phyloP scores from a whole-genome alignment of 2,888 invertebrate genomes.

The Phyllotreta striolata region DNA sequence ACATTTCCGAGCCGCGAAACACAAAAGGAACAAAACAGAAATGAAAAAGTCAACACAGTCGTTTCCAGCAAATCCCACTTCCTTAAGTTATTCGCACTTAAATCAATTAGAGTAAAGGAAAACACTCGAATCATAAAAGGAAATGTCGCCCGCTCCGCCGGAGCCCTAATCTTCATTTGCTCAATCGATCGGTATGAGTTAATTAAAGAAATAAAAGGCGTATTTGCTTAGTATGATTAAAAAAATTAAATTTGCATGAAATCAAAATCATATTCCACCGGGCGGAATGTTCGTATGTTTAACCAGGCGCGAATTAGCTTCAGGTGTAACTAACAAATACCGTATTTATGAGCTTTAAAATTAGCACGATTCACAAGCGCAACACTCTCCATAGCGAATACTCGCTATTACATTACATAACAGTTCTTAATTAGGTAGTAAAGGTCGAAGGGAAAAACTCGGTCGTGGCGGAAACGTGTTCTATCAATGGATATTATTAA shows the following conservation, averaged over 20 bases:
- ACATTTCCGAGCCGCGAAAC: conserved; percentile 12
- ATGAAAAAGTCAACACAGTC: conserved; percentile 28
- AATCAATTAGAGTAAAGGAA: conserved; percentile 29
- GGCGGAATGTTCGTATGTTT: no score
- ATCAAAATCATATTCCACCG: no score
- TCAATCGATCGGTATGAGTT: not conserved
- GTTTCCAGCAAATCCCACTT: conserved; percentile 26
- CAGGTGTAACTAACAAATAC: not conserved
- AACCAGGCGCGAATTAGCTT: no score
- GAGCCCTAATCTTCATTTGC: conserved; percentile 13
- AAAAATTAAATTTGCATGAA: no score
- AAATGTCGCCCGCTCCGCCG: conserved; percentile 14
- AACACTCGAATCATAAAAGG: conserved; percentile 12
- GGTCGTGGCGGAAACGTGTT: conserved; percentile 12
- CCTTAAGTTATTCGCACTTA: conserved; percentile 22
- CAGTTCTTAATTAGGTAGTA: conserved; percentile 19
- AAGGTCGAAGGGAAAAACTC: conserved; percentile 7
- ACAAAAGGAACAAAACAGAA: conserved; percentile 16
- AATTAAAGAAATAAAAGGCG: not conserved
- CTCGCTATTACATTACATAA: conserved; percentile 9
- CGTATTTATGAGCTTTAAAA: conserved; percentile 8
- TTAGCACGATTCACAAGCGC: conserved; percentile 1
- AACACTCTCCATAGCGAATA: not conserved
- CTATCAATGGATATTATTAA: conserved; percentile 25
- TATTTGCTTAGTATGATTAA: not conserved